Conservation (phyloP, 2,888 invertebrate genomes). For the Stenoptilia bipunctidactyla region DNA sequence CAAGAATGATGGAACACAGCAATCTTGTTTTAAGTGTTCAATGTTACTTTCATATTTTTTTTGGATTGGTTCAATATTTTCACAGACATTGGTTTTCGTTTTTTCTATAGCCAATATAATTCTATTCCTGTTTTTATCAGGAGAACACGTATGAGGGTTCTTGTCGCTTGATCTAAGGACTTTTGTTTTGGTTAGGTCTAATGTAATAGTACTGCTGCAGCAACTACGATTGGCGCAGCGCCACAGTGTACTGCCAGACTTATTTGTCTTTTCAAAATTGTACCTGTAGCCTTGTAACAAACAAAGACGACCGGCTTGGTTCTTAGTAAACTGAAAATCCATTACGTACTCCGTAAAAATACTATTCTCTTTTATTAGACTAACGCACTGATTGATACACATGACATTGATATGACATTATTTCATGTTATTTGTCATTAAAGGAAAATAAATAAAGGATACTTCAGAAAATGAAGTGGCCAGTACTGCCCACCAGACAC, state of each 20-base stretch:
- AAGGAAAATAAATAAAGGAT: constrained; percentile 2
- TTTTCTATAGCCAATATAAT: constrained; percentile 7
- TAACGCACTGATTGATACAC: constrained; percentile 1
- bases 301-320: constrained; percentile 5
- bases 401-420: constrained; percentile 1
- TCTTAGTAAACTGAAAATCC: constrained; percentile 8
- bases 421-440: constrained; percentile 5
- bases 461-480: no score
- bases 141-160: constrained; percentile 7
- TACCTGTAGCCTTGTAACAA: constrained; percentile 6
- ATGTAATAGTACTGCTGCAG: constrained; percentile 9
- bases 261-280: constrained; percentile 8
- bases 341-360: constrained; percentile 6
- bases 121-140: constrained; percentile 7
- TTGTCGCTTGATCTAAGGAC: constrained; percentile 6
- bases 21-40: constrained; percentile 6
- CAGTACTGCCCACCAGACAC: no score
- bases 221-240: constrained; percentile 9
- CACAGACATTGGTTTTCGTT: constrained; percentile 8
- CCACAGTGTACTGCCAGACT: constrained; percentile 7
- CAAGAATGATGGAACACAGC: constrained; percentile 5
- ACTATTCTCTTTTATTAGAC: neutral
- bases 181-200: constrained; percentile 7
- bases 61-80: constrained; percentile 6
- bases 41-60: constrained; percentile 6